Conservation (phyloP, 2,888 invertebrate genomes). For the Metalampra italica region DNA sequence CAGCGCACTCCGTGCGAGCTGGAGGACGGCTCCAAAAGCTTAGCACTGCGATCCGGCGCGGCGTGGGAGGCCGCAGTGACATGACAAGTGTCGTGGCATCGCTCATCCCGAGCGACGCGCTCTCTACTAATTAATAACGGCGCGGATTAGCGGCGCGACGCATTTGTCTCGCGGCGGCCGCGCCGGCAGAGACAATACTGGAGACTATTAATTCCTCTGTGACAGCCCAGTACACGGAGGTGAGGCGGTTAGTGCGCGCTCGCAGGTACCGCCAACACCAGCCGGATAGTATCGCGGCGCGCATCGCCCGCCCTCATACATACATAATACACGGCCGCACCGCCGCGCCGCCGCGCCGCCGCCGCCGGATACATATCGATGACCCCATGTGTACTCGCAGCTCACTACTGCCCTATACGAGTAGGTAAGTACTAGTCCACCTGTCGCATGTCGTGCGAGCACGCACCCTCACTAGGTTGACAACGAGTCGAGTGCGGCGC, state of each 20-base stretch:
- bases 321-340: conserved; percentile 21
- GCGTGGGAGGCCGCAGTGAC: conserved; percentile 8
- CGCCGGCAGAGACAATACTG: conserved; percentile 9
- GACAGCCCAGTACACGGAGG: too few relatives aligned
- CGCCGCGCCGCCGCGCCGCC: neutral
- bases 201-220: too few relatives aligned
- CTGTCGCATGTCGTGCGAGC: too few relatives aligned
- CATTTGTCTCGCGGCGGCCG: too few relatives aligned
- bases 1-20: neutral
- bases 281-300: conserved; percentile 11
- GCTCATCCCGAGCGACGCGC: conserved; percentile 18
- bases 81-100: conserved; percentile 27
- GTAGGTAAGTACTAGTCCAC: too few relatives aligned
- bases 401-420: too few relatives aligned
- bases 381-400: neutral
- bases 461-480: too few relatives aligned
- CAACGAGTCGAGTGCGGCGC: too few relatives aligned
- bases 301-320: conserved; percentile 19
- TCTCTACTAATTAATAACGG: conserved; percentile 17
- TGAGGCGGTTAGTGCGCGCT: conserved; percentile 9
- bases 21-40: too few relatives aligned
- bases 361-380: neutral
- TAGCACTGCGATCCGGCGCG: neutral
- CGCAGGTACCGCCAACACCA: too few relatives aligned
- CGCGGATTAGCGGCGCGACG: conserved; percentile 20